Base-by-base conservation (phyloP, 2,113 vertebrate species). In the Turnix velox region DNA sequence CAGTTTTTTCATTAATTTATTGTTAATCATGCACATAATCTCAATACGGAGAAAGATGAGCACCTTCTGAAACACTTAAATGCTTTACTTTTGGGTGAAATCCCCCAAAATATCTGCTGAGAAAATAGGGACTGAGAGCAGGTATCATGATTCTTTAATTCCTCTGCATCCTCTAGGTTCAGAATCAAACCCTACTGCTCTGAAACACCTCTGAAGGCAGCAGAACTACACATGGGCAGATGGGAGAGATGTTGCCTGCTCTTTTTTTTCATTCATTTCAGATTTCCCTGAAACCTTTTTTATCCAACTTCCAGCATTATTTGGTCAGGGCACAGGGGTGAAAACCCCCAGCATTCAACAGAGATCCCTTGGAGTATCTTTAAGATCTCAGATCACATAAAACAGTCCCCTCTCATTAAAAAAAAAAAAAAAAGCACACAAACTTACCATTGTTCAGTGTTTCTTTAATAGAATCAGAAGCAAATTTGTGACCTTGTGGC, bases 401-500 rank as follows among this genome's bases (percentile, higher is more conserved):
- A 98, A 86, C 96, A 97, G 96, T 76, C 92, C 92, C 62, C 49
- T 39, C 96, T 97, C 96, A 96, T 97, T 91, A 97, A 92, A 89
- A 73, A 77, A 67, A 66, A 97, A 90, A 62, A 93, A 61, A 97
- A 94, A 68, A 75, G 69, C 84, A 96, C 83, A 97, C 97, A 98
- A 97, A 96, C 96, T 96, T 97, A 93, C 94, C 87, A 97, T 97
- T 98, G 97, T 97, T 95, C 96, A 97, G 92, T 96, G 94, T 96
- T 97, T 97, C 95, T 97, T 96, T 97, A 98, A 96, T 95, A 95
- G 96, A 96, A 97, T 97, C 94, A 97, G 97, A 97, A 98, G 97
- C 77, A 96, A 98, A 97, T 97, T 96, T 97, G 95, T 98, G 97
- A 98, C 98, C 98, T 97, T 86, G 66, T 98, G 98, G 96, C 98